Percentiles rank a stretch among this genome's conserved stretches.
Evolutionary conservation across 2,113 vertebrate species (phyloP).

Genomic region (Apodemus speciosus): DNA sequence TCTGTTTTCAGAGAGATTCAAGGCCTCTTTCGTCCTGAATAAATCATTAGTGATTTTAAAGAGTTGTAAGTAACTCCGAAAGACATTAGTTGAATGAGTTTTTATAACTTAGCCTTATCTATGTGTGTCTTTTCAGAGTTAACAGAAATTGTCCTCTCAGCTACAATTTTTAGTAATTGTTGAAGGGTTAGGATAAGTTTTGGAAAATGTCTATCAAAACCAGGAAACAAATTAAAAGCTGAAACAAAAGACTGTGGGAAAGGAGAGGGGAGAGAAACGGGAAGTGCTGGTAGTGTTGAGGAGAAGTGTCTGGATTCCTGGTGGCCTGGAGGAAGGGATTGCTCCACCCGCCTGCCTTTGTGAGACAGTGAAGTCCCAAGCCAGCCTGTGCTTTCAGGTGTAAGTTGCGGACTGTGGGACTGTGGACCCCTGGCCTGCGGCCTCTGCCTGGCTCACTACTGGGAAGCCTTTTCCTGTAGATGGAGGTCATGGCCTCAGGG

Average conservation of each 20-base stretch:
- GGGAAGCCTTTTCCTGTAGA: slow-evolving; percentile 29
- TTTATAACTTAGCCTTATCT: slow-evolving; percentile 65
- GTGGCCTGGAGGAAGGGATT: neutral
- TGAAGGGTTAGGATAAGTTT: slow-evolving; percentile 34
- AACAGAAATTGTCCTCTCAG: slow-evolving; percentile 56
- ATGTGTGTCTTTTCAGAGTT: neutral
- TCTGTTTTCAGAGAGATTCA: slow-evolving; percentile 38
- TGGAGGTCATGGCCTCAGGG: slow-evolving; percentile 17
- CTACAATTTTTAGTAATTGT: slow-evolving; percentile 65
- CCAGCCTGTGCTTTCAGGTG: neutral
- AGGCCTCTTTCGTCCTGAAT: neutral
- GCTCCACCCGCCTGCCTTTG: neutral
- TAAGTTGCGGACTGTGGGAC: slow-evolving; percentile 27
- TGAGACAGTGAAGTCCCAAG: slow-evolving; percentile 27
- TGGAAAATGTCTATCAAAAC: slow-evolving; percentile 6
- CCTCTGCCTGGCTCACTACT: neutral
- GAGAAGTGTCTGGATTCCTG: neutral
- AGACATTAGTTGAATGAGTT: slow-evolving; percentile 46
- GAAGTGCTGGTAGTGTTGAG: neutral
- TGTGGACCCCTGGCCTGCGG: slow-evolving; percentile 10
- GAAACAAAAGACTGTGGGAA: neutral
- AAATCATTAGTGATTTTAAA: slow-evolving; percentile 10
- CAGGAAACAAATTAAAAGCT: neutral
- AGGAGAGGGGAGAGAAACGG: neutral
- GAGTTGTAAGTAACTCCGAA: slow-evolving; percentile 49